These are phyloP conservation scores for Tiliacea citrago DNA, from an alignment of 2,888 invertebrate genomes.

Conservation along the genomic window DNA sequence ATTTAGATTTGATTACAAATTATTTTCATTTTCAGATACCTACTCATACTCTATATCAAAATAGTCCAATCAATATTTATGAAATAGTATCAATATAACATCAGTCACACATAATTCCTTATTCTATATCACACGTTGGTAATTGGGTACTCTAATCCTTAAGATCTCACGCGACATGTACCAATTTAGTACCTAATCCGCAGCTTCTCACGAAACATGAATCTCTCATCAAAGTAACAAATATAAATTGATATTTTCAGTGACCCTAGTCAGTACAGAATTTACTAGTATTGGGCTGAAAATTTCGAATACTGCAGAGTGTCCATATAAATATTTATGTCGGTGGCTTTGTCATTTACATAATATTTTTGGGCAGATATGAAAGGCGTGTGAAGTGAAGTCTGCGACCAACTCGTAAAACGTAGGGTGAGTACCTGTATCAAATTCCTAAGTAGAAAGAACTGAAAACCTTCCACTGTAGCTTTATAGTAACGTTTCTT, in stretches of 20 bases:
- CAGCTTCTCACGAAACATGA: constrained; percentile 31
- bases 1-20: neutral
- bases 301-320: constrained; percentile 59
- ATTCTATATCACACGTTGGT: constrained; percentile 8
- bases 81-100: neutral
- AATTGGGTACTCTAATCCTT: constrained; percentile 26
- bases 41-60: neutral
- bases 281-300: constrained; percentile 46
- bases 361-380: constrained; percentile 60
- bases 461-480: constrained; percentile 15
- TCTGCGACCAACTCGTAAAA: constrained; percentile 47
- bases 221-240: constrained; percentile 47
- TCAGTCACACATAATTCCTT: constrained; percentile 3
- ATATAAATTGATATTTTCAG: constrained; percentile 46
- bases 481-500: too few relatives aligned
- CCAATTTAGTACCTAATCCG: constrained; percentile 33
- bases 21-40: neutral
- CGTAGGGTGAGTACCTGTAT: constrained; percentile 41
- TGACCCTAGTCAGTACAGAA: constrained; percentile 38
- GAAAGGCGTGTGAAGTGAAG: constrained; percentile 49
- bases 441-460: constrained; percentile 26
- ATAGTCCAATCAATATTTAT: neutral
- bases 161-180: constrained; percentile 23
- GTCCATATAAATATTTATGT: constrained; percentile 62
- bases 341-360: constrained; percentile 58